Base-by-base conservation (phyloP, 1,140 invertebrate genomes). In the Sipha flava region DNA sequence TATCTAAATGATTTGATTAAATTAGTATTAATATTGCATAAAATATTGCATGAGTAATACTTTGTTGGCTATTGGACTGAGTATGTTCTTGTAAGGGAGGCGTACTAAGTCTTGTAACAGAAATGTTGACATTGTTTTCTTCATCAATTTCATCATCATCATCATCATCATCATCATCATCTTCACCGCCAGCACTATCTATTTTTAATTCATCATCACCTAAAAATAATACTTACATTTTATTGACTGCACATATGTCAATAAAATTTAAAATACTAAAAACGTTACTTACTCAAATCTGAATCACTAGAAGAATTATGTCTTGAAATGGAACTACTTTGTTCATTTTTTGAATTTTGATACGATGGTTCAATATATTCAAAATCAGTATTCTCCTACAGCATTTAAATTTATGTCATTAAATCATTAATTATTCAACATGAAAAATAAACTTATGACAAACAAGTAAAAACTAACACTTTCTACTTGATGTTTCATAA, bases 401-500 rank as follows among this genome's bases (percentile, higher is more conserved):
- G n/a, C 31, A n/a, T 18, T 18, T 3, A 21, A 64, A 14, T 21
- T 37, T 7, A 10, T 40, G 9, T 40, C n/a, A n/a, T n/a, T n/a
- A 40, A 64, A 64, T 21, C n/a, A 37, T 21, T 10, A 5, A 6
- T n/a, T 12, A 43, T 43, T 1, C 14, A 43, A 3, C 14, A 1
- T 43, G 14, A n/a, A n/a, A 31, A 34, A 3, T 31, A 2, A 29
- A 57, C 2, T 2, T 31, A 34, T 31, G 14, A 80, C 83, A 79
- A 84, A 18, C n/a, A 29, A 18, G 23, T 79, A 14, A 52, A 66
- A 82, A 85, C 85, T 87, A 85, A 91, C 90, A 81, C 91, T 88
- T 83, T 91, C 7, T 5, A 70, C 9, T 86, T 93, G 91, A 86
- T 92, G 90, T 87, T 96, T 94, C 90, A 98, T 94, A 92, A 97